Base-by-base conservation (phyloP, 2,888 invertebrate species). In the Melanargia galathea region DNA sequence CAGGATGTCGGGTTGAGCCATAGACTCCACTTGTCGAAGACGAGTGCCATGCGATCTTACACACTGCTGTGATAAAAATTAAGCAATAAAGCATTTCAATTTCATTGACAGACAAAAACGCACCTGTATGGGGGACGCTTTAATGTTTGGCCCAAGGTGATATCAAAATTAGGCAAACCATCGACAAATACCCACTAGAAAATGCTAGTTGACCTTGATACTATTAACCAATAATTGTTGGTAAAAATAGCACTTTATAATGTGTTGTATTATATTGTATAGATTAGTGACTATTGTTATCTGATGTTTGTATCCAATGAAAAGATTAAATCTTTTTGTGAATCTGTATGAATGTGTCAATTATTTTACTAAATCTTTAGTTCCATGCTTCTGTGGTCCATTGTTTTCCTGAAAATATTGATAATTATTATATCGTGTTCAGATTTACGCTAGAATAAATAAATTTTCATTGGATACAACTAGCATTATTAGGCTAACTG, bases 311-410 rank as follows among this genome's bases (percentile, higher is more conserved):
- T 35, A 35, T 52, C 20, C 35, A 20, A 6, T 20, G 35, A 52
- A 11, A 20, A 35, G 20, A 33, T 11, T 20, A 20, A 11, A 35
- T 11, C 13, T 52, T 20, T 51, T 18, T 35, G 13, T 33, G 18
- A 30, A 18, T 16, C 2, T 2, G 18, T 51, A 18, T 52, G 1
- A 35, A 52, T 20, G 13, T 33, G 33, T 26, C 35, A 35, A 10
- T 33, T 51, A 30, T 18, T 10, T 51, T 30, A 16, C 8, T 49
- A 7, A 33, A 51, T 5, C 3, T 52, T 51, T 33, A 33, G 51
- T 51, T 51, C 18, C 35, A 51, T 30, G 20, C 18, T 52, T 52
- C 20, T 20, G 20, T 52, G 52, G 52, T 22, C 52, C 52, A 35
- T 52, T 20, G 43, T 18, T 33, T 52, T 20, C 20, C 13, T 33